Evolutionary conservation across 92 coral and sea anemone genomes (phyloP).

Genomic region (Bergia puertoricense): DNA sequence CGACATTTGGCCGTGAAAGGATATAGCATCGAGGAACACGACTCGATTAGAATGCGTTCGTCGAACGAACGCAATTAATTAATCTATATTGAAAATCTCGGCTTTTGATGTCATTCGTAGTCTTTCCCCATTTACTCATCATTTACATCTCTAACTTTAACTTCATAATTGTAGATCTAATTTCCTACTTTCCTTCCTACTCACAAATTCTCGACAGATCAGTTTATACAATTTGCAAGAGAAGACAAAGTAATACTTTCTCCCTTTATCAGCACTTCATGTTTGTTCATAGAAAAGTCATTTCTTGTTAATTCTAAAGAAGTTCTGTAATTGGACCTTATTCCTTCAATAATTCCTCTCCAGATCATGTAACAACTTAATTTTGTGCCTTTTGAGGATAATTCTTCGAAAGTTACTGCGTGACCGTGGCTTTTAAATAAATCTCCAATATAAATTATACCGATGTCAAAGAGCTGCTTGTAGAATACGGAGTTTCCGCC

Average conservation of each 20-base stretch:
- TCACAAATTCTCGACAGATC: not conserved
- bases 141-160: not conserved
- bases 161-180: no score
- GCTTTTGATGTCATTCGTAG: not conserved
- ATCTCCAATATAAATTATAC: not conserved
- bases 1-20: no score
- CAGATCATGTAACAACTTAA: not conserved
- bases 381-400: conserved; percentile 1
- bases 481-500: no score
- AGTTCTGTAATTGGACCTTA: not conserved
- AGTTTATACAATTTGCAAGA: not conserved
- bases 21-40: no score
- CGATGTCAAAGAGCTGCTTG: not conserved
- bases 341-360: not conserved
- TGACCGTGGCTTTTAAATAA: not conserved
- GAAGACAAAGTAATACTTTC: not conserved
- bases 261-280: not conserved
- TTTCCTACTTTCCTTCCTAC: conserved; percentile 3
- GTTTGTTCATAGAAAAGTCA: not conserved
- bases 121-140: conserved; percentile 1
- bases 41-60: no score
- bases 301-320: not conserved
- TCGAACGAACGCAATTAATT: no score
- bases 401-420: no score
- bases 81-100: no score